Conservation (phyloP, 2,797 vertebrate genomes). For the Nothura maculosa region DNA sequence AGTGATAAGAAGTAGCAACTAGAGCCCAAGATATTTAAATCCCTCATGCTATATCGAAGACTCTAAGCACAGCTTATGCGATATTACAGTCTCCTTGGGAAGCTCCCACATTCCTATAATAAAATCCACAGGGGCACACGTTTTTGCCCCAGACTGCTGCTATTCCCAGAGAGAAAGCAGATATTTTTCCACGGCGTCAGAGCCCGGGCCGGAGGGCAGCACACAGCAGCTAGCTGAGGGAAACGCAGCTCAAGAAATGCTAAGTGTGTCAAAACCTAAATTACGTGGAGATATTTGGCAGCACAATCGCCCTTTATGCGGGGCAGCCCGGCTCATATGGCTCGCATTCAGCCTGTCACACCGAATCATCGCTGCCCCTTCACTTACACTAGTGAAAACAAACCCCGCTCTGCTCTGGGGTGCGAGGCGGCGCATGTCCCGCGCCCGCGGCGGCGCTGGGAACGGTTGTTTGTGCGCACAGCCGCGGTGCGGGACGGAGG, state of each 20-base stretch:
- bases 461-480: background rate
- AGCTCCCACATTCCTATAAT: background rate
- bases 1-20: accelerated
- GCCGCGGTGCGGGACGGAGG: too few species aligned
- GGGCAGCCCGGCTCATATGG: slow-evolving; percentile 48
- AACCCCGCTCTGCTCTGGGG: slow-evolving; percentile 34
- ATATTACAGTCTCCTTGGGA: background rate
- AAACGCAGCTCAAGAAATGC: slow-evolving; percentile 53
- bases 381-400: slow-evolving; percentile 68
- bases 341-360: slow-evolving; percentile 74
- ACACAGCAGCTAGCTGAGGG: background rate
- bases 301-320: slow-evolving; percentile 67
- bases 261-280: slow-evolving; percentile 58
- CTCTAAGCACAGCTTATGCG: accelerated
- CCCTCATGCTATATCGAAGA: background rate
- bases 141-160: background rate
- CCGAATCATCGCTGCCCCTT: slow-evolving; percentile 65
- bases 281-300: slow-evolving; percentile 50
- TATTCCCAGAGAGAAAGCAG: slow-evolving; percentile 36
- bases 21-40: background rate
- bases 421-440: slow-evolving; percentile 20
- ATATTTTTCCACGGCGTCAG: slow-evolving; percentile 58
- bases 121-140: background rate
- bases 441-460: slow-evolving; percentile 9
- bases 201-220: slow-evolving; percentile 32